Evolutionary conservation across 2,113 vertebrate species (phyloP).

Genomic region (Semicossyphus pulcher): DNA sequence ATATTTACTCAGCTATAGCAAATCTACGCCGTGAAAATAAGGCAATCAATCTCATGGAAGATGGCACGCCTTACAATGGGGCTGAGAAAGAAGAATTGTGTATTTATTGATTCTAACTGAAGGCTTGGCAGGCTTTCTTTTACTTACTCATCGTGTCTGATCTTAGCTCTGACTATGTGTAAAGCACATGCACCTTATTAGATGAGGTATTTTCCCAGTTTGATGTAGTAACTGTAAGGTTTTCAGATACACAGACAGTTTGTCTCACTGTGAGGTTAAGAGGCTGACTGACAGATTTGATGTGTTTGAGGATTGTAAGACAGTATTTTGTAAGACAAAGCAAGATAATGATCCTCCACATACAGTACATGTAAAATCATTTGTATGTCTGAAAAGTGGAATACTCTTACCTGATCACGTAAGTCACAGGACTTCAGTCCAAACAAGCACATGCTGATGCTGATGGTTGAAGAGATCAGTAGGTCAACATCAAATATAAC

Average conservation of each 20-base stretch:
- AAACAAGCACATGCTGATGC: too few species aligned
- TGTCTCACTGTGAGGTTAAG: not conserved
- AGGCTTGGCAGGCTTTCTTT: slow-evolving; percentile 37
- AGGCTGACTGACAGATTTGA: not conserved
- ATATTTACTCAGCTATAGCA: slow-evolving; percentile 27
- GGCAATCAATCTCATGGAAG: slow-evolving; percentile 45
- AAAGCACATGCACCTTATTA: not conserved
- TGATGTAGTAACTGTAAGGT: not conserved
- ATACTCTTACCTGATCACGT: too few species aligned
- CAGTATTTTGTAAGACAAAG: not conserved
- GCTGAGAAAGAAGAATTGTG: slow-evolving; percentile 22
- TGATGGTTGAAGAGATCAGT: too few species aligned
- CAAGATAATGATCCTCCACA: not conserved
- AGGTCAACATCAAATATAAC: too few species aligned
- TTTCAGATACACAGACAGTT: not conserved
- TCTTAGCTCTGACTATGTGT: slow-evolving; percentile 10
- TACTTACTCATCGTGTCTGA: slow-evolving; percentile 10
- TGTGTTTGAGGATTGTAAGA: not conserved
- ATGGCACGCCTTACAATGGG: slow-evolving; percentile 24
- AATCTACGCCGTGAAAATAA: slow-evolving; percentile 40
- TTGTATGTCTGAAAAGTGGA: too few species aligned
- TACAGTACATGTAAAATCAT: too few species aligned
- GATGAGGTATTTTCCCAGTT: not conserved
- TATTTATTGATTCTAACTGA: slow-evolving; percentile 61
- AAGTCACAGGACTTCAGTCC: too few species aligned